These are phyloP conservation scores for Osmerus eperlanus DNA, from an alignment of 2,113 vertebrate species.

Conservation along the genomic window DNA sequence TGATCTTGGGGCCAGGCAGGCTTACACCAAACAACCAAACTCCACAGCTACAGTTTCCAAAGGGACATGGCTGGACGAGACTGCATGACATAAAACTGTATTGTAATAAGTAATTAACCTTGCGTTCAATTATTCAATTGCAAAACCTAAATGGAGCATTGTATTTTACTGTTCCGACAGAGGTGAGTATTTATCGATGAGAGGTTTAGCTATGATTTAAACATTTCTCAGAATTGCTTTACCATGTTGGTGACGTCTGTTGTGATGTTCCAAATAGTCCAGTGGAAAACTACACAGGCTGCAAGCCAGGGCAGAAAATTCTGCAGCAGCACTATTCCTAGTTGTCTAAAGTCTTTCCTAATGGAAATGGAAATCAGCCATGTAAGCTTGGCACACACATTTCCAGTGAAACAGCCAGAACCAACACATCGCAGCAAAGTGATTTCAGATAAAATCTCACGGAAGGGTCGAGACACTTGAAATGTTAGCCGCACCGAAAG, in stretches of 20 bases:
- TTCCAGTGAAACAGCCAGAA: slow-evolving; percentile 23
- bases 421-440: slow-evolving; percentile 7
- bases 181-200: too few species aligned
- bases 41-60: slow-evolving; percentile 25
- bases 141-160: too few species aligned
- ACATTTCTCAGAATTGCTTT: too few species aligned
- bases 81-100: too few species aligned
- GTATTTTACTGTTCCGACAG: too few species aligned
- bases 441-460: not conserved
- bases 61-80: too few species aligned
- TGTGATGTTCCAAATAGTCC: too few species aligned
- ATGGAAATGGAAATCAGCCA: slow-evolving; percentile 8
- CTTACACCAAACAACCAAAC: not conserved
- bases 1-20: slow-evolving; percentile 5
- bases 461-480: not conserved
- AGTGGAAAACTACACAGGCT: too few species aligned
- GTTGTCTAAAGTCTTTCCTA: slow-evolving; percentile 7
- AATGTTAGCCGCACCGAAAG: not conserved
- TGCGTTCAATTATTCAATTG: too few species aligned
- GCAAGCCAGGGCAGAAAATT: slow-evolving; percentile 7
- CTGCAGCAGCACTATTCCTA: slow-evolving; percentile 11
- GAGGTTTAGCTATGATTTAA: too few species aligned
- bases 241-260: too few species aligned
- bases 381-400: slow-evolving; percentile 10
- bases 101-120: too few species aligned